phyloP scores from a whole-genome alignment of 1,140 invertebrate genomes.

The Hesperophylax magnus region DNA sequence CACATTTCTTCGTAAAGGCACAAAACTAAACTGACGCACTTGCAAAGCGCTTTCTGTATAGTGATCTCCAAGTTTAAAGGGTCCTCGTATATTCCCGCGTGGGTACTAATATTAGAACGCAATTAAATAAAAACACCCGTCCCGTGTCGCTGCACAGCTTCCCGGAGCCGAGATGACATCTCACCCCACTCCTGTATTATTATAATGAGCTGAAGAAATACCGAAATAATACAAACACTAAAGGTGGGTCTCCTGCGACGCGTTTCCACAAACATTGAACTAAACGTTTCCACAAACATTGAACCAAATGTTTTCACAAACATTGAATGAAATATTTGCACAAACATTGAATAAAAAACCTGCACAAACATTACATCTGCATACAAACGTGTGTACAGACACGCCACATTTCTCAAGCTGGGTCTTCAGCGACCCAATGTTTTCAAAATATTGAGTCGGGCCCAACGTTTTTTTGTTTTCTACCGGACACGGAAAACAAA shows the following conservation, averaged over 20 bases:
- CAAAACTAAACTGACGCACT: background rate
- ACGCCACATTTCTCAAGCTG: too few species aligned
- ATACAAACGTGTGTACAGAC: too few species aligned
- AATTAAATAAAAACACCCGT: slow-evolving; percentile 25
- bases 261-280: too few species aligned
- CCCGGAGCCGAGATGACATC: background rate
- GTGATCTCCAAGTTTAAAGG: slow-evolving; percentile 15
- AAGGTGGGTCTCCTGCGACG: background rate
- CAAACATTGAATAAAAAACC: too few species aligned
- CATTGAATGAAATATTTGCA: too few species aligned
- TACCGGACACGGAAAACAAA: too few species aligned
- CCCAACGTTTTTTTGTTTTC: too few species aligned
- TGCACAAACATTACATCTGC: too few species aligned
- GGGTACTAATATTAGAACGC: slow-evolving; percentile 26
- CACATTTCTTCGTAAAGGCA: background rate
- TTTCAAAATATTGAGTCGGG: too few species aligned
- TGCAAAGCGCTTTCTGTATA: background rate
- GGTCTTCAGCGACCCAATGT: too few species aligned
- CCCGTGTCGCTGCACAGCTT: slow-evolving; percentile 11
- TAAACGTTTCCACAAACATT: too few species aligned
- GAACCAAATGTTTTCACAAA: too few species aligned
- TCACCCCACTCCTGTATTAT: background rate
- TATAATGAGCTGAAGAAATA: background rate
- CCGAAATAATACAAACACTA: slow-evolving; percentile 11
- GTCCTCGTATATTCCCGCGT: background rate